Percentiles rank a stretch among this genome's conserved stretches.
phyloP scores from a whole-genome alignment of 2,797 vertebrate genomes.

The Alectoris magna region DNA sequence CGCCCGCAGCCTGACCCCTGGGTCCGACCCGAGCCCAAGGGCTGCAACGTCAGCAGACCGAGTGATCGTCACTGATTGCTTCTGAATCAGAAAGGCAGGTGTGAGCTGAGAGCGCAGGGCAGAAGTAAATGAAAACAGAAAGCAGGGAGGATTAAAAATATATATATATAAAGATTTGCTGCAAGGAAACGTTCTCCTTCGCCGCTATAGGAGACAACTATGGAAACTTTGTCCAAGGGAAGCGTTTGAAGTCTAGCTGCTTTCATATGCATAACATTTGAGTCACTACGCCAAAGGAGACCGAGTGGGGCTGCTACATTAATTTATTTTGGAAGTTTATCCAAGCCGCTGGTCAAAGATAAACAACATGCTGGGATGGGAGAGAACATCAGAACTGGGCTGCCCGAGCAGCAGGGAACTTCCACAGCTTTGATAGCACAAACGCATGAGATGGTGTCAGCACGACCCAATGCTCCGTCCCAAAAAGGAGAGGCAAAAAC shows the following conservation, averaged over 20 bases:
- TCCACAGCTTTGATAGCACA: neutral
- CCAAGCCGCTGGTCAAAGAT: conserved; percentile 51
- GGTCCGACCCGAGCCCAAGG: conserved; percentile 44
- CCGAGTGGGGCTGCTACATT: neutral
- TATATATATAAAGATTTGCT: neutral
- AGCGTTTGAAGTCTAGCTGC: conserved; percentile 18
- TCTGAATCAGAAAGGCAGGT: conserved; percentile 50
- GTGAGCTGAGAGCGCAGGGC: neutral
- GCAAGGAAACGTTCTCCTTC: neutral
- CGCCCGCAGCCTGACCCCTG: conserved; percentile 20
- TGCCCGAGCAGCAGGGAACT: conserved; percentile 29
- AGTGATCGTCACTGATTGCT: conserved; percentile 40
- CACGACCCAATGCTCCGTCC: conserved; percentile 8
- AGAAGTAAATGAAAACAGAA: neutral
- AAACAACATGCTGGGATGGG: conserved; percentile 41
- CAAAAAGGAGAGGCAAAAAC: neutral
- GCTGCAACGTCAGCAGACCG: neutral
- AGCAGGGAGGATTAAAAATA: no score
- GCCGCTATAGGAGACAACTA: conserved; percentile 14
- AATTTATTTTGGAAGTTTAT: conserved; percentile 65
- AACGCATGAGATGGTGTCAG: conserved; percentile 34
- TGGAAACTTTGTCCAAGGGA: conserved; percentile 35
- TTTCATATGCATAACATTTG: conserved; percentile 23
- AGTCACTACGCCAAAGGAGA: conserved; percentile 18
- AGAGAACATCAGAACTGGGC: conserved; percentile 46